Conservation (phyloP, 1,140 invertebrate genomes). For the Triops longicaudatus region DNA sequence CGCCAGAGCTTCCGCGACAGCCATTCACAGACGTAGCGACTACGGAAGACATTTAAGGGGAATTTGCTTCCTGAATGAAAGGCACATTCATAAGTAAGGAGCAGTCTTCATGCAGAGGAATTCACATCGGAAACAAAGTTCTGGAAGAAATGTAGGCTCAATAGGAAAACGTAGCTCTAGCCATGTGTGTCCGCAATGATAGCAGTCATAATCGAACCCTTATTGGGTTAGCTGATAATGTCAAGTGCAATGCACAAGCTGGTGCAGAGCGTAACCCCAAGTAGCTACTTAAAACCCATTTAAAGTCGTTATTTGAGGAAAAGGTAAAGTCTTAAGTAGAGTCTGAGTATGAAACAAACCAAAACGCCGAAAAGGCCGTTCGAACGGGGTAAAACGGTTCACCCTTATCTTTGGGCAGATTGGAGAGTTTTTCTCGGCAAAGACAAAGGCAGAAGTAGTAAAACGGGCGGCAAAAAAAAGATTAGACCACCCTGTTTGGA, state of each 20-base stretch:
- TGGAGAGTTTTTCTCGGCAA: not conserved
- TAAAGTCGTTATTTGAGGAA: not conserved
- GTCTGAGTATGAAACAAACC: not conserved
- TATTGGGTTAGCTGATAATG: not conserved
- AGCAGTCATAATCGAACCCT: not conserved
- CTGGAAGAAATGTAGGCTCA: not conserved
- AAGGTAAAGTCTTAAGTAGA: not conserved
- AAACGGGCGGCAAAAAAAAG: not conserved
- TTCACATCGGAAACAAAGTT: no score
- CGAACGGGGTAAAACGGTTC: not conserved
- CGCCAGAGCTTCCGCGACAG: not conserved
- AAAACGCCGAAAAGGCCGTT: not conserved
- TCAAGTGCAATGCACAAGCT: not conserved
- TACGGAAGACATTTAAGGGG: not conserved
- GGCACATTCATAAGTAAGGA: not conserved
- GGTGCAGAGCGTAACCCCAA: not conserved
- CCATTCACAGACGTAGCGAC: not conserved
- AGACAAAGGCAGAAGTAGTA: not conserved
- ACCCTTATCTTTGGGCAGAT: not conserved
- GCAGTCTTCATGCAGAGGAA: no score
- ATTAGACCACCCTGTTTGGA: constrained; percentile 6
- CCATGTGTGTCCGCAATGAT: no score
- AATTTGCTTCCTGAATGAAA: not conserved
- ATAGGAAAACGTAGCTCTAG: no score
- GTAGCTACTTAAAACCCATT: not conserved